Conservation (phyloP, 1,140 invertebrate species). For the Lepidurus packardi region DNA sequence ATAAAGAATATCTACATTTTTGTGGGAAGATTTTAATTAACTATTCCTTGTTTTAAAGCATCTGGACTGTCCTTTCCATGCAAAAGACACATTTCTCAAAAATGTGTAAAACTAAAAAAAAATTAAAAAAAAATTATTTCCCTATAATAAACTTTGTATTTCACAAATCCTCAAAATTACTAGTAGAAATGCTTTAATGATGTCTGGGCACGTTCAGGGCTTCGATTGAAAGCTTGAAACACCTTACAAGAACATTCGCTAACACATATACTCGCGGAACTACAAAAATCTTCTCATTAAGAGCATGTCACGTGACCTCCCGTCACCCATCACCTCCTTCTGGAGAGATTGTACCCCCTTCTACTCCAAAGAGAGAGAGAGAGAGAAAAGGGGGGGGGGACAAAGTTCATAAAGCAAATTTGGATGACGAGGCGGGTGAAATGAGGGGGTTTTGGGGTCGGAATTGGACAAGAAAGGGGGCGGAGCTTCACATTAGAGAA, state of each 20-base stretch:
- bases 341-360: not conserved
- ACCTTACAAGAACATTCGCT: not conserved
- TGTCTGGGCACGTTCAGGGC: not conserved
- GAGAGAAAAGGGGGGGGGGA: not conserved
- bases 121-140: not conserved
- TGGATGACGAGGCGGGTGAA: not conserved
- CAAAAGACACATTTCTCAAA: too few relatives aligned
- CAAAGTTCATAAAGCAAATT: not conserved
- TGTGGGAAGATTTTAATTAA: not conserved
- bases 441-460: not conserved
- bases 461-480: constrained; percentile 6
- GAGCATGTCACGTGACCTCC: not conserved
- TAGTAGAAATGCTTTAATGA: not conserved
- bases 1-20: not conserved
- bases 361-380: not conserved
- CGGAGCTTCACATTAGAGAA: not conserved
- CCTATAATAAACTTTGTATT: not conserved
- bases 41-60: not conserved
- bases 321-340: not conserved
- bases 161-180: not conserved
- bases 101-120: not conserved
- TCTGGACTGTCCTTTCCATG: too few relatives aligned
- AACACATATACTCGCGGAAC: not conserved
- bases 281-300: not conserved
- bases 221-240: not conserved